These are phyloP conservation scores for Anguilla obscura DNA, from an alignment of 2,797 vertebrate genomes.

Conservation along the genomic window DNA sequence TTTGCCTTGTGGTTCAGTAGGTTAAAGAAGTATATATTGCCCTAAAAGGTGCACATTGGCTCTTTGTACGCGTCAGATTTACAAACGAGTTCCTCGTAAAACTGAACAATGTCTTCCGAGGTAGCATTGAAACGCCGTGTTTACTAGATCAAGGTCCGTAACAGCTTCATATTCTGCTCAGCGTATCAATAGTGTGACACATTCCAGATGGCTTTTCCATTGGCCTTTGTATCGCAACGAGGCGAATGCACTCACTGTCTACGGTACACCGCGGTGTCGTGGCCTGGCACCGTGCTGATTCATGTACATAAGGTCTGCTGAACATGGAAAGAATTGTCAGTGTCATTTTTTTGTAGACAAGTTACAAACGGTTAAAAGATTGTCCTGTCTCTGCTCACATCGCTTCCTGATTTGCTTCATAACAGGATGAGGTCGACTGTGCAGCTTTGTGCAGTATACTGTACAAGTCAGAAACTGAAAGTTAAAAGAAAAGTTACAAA, in stretches of 20 bases:
- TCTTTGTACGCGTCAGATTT: not conserved
- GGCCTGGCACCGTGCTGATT: not conserved
- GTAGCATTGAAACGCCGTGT: not conserved
- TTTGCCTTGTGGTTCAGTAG: not conserved
- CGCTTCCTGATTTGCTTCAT: slow-evolving; percentile 24
- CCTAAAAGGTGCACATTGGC: not conserved
- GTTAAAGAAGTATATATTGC: not conserved
- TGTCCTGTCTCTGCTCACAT: not conserved
- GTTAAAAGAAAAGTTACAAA: not conserved
- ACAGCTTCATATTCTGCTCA: not conserved
- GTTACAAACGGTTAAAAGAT: not conserved
- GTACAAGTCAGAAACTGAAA: slow-evolving; percentile 32
- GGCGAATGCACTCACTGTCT: not conserved
- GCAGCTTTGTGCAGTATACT: not conserved
- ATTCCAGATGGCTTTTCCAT: not conserved
- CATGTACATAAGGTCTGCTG: not conserved
- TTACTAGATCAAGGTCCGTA: not conserved
- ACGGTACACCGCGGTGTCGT: not conserved
- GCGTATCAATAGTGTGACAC: slow-evolving; percentile 13
- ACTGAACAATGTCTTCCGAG: not conserved
- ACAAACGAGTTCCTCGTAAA: not conserved
- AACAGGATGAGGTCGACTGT: slow-evolving; percentile 37
- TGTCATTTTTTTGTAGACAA: not conserved
- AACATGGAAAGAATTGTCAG: not conserved
- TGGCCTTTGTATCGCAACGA: not conserved